A percentile compares a stretch with the other conserved stretches of the same genome.
phyloP scores from a whole-genome alignment of 1,140 invertebrate genomes.

The Drosophila nigromelanica region DNA sequence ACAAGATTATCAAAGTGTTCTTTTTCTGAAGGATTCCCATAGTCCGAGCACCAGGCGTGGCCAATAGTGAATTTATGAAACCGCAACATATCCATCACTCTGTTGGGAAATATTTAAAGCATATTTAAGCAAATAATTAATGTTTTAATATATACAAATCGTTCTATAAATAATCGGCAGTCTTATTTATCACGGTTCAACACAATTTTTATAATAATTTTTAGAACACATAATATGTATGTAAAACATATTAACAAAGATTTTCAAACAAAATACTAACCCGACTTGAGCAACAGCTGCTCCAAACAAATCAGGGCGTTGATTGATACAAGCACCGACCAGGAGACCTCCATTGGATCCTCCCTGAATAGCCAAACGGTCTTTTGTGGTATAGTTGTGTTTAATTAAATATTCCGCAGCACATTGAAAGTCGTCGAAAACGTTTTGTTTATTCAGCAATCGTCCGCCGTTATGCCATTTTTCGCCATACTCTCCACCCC shows the following conservation, averaged over 20 bases:
- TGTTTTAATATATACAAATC: no score
- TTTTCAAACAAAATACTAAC: conserved; percentile 85
- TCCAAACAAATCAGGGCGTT: conserved; percentile 97
- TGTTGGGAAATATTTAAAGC: conserved; percentile 83
- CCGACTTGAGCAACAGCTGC: conserved; percentile 96
- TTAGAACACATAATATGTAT: not conserved
- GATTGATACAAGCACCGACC: conserved; percentile 96
- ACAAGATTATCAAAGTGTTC: conserved; percentile 95
- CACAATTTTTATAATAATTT: no score
- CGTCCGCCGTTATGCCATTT: conserved; percentile 98
- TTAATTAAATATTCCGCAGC: conserved; percentile 96
- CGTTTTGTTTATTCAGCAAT: conserved; percentile 97
- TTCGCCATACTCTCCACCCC: conserved; percentile 99
- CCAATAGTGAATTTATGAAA: conserved; percentile 99
- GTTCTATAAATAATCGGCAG: no score
- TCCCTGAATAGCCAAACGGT: conserved; percentile 95
- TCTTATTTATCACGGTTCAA: no score
- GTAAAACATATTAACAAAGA: no score
- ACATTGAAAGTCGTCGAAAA: conserved; percentile 97
- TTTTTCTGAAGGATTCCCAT: conserved; percentile 94
- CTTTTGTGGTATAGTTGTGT: conserved; percentile 91
- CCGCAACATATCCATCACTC: conserved; percentile 98
- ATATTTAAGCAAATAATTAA: no score
- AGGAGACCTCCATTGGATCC: conserved; percentile 98
- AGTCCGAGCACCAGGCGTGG: conserved; percentile 98